phyloP scores from a whole-genome alignment of 1,140 invertebrate genomes.

The Drosophila lowei region DNA sequence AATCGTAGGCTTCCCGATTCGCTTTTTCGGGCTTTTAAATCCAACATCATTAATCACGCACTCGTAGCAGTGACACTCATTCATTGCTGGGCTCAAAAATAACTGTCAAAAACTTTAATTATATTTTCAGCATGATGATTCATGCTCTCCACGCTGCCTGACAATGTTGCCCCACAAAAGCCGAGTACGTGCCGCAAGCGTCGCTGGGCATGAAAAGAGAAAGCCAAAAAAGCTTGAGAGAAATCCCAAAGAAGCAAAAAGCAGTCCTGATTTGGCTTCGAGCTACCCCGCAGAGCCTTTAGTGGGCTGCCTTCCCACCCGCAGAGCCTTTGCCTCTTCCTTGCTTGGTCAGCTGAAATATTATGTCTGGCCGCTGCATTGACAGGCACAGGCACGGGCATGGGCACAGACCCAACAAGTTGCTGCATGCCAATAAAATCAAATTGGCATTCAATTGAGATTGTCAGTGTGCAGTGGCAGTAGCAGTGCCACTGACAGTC shows the following conservation, averaged over 20 bases:
- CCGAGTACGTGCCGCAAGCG: constrained; percentile 61
- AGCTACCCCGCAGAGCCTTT: neutral
- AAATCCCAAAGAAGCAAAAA: constrained; percentile 30
- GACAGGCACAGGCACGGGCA: constrained; percentile 32
- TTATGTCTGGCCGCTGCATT: constrained; percentile 60
- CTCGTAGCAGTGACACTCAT: constrained; percentile 40
- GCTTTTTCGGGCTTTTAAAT: constrained; percentile 18
- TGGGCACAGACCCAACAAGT: constrained; percentile 50
- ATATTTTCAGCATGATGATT: constrained; percentile 71
- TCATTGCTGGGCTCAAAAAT: constrained; percentile 69
- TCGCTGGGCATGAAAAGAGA: constrained; percentile 4
- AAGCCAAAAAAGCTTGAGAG: constrained; percentile 20
- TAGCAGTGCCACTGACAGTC: constrained; percentile 31
- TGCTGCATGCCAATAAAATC: constrained; percentile 66
- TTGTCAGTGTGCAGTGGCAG: constrained; percentile 28
- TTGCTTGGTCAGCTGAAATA: constrained; percentile 62
- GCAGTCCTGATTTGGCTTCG: constrained; percentile 28
- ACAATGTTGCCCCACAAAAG: constrained; percentile 37
- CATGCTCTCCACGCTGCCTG: constrained; percentile 34
- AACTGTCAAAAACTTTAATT: constrained; percentile 82
- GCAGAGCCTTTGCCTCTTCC: neutral
- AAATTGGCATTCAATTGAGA: constrained; percentile 75
- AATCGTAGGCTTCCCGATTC: neutral
- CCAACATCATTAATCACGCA: constrained; percentile 63
- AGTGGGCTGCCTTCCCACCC: neutral